Evolutionary conservation across 1,140 invertebrate species (phyloP).

Genomic region (Antheraea pernyi): DNA sequence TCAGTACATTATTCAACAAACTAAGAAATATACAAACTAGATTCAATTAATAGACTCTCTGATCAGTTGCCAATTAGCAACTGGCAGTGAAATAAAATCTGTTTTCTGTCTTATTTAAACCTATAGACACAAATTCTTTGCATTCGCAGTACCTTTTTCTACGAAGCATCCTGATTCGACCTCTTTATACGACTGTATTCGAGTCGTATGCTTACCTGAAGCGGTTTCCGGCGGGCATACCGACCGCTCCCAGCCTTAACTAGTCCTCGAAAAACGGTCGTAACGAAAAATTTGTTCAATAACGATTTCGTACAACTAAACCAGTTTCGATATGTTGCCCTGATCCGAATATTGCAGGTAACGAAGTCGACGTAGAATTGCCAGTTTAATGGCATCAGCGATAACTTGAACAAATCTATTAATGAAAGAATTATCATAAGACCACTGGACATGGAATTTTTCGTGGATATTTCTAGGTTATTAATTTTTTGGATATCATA

Average conservation of each 20-base stretch:
- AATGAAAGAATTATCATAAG: too few relatives aligned
- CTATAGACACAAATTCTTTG: too few relatives aligned
- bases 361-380: background rate
- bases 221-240: conserved; percentile 55
- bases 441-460: too few relatives aligned
- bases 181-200: conserved; percentile 23
- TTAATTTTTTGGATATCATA: too few relatives aligned
- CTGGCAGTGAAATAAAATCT: too few relatives aligned
- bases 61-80: too few relatives aligned
- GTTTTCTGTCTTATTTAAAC: too few relatives aligned
- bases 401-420: background rate
- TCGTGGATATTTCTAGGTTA: too few relatives aligned
- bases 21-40: too few relatives aligned
- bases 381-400: background rate
- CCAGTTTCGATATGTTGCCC: background rate
- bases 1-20: too few relatives aligned
- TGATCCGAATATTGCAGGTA: background rate
- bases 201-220: conserved; percentile 44
- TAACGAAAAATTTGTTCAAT: background rate
- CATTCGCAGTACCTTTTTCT: background rate
- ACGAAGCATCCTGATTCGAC: conserved; percentile 10
- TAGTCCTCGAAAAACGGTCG: conserved; percentile 4
- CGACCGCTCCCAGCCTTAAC: conserved; percentile 23
- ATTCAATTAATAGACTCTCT: too few relatives aligned
- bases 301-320: background rate